A percentile compares a stretch with the other conserved stretches of the same genome.
Evolutionary conservation across 2,113 vertebrate species (phyloP).

Genomic region (Crotalus horridus): DNA sequence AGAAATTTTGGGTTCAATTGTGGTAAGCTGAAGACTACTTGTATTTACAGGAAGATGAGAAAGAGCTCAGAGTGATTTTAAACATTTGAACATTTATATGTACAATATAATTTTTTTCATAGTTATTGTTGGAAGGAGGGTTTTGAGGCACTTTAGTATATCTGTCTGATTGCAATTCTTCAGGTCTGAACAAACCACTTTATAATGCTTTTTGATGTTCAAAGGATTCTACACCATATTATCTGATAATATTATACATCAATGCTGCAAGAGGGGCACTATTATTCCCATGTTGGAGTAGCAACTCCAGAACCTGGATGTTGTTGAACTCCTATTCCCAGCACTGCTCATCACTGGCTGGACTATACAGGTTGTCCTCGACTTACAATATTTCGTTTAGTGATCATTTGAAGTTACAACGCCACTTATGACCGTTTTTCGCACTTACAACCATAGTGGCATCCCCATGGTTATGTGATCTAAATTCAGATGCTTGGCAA

Average conservation of each 20-base stretch:
- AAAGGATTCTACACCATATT: background rate
- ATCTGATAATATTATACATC: background rate
- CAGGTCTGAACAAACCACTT: background rate
- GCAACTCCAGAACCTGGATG: background rate
- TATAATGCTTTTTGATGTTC: background rate
- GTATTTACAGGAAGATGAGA: background rate
- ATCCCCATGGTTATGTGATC: too few relatives aligned
- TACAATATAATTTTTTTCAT: background rate
- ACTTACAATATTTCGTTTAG: too few relatives aligned
- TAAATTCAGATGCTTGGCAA: too few relatives aligned
- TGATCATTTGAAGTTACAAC: too few relatives aligned
- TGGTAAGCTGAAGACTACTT: too few relatives aligned
- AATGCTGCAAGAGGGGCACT: background rate
- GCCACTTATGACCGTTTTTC: too few relatives aligned
- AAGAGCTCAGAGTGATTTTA: background rate
- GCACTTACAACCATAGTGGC: too few relatives aligned
- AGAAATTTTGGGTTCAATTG: too few relatives aligned
- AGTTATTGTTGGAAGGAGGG: background rate
- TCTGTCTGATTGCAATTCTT: background rate
- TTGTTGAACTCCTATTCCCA: background rate
- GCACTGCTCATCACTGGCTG: too few relatives aligned
- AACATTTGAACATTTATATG: background rate
- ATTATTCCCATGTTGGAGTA: background rate
- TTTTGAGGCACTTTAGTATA: background rate
- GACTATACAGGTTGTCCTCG: too few relatives aligned